A percentile compares a stretch with the other conserved stretches of the same genome.
Conservation (phyloP, 2,113 vertebrate species). For the Bubo blakistoni region DNA sequence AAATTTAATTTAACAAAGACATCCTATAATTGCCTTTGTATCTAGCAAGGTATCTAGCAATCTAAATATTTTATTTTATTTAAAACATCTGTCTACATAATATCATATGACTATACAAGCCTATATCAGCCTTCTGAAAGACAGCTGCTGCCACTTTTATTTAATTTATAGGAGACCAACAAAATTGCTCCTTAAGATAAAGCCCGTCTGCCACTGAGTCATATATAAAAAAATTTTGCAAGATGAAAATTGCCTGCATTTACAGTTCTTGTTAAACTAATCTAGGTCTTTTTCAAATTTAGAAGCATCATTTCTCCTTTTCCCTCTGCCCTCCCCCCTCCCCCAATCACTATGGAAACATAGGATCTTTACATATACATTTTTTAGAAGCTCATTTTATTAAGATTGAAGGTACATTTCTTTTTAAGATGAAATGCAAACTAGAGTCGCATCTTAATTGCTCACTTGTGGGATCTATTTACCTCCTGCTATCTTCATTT, state of each 20-base stretch:
- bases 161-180: constrained; percentile 71
- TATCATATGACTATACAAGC: constrained; percentile 69
- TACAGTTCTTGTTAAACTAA: constrained; percentile 61
- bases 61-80: constrained; percentile 80
- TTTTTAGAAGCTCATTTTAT: constrained; percentile 11
- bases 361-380: background rate
- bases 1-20: constrained; percentile 81
- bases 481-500: constrained; percentile 32
- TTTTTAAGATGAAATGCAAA: constrained; percentile 22
- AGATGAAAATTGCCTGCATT: constrained; percentile 65
- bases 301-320: background rate
- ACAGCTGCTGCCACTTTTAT: constrained; percentile 74
- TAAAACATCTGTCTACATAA: constrained; percentile 80
- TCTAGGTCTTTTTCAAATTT: constrained; percentile 56
- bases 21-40: constrained; percentile 80
- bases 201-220: constrained; percentile 57
- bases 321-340: background rate
- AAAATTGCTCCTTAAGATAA: constrained; percentile 68
- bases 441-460: constrained; percentile 53
- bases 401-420: constrained; percentile 35
- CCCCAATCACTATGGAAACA: constrained; percentile 42
- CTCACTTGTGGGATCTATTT: constrained; percentile 6
- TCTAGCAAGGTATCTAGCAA: constrained; percentile 78
- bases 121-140: constrained; percentile 69
- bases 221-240: constrained; percentile 37